Evolutionary conservation across 2,113 vertebrate species (phyloP), one percentile per base, ranked within the genome.

Genomic region (Serinus canaria): DNA sequence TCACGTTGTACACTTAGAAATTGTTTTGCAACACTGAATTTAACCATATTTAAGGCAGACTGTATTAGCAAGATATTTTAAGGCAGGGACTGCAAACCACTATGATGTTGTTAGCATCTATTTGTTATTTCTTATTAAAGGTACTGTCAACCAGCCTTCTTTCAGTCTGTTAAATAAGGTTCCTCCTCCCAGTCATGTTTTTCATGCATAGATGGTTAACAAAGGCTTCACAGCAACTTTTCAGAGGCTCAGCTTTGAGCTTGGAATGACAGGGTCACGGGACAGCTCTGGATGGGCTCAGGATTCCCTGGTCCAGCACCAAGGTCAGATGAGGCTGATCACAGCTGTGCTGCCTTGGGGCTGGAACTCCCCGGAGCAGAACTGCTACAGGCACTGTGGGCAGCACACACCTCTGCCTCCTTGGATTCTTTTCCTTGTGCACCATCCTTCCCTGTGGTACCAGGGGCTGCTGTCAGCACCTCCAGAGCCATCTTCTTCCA

Each of bases 261-360:
- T 41, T 68, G 15, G 27, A 63, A 37, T 41, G 30, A 55, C 3
- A 27, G 52, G 39, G 27, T 67, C 4, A 1, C 0, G 0, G 27
- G 43, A 37, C 10, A 37, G 4, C 46, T 88, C n/a, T 30, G 49
- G 19, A 56, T 0, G 0, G 25, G 21, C 70, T 68, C 4, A 1
- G 79, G 63, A 60, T 12, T 56, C 58, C 19, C 49, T 39, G 39
- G 23, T 41, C 30, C 43, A 43, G 47, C 0, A 1, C 56, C 2
- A 5, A 31, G 25, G 49, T 43, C 30, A n/a, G 62, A 23, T 1
- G 0, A 13, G 15, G 50, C 28, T 83, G 52, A 56, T 55, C 35
- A 28, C 0, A 1, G 25, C 23, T 76, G 44, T 19, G 27, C 1
- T 31, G 15, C 28, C 13, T 52, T 1, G 1, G 46, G 22, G 25